Conservation (phyloP, 2,888 invertebrate genomes). For the Furcula furcula region DNA sequence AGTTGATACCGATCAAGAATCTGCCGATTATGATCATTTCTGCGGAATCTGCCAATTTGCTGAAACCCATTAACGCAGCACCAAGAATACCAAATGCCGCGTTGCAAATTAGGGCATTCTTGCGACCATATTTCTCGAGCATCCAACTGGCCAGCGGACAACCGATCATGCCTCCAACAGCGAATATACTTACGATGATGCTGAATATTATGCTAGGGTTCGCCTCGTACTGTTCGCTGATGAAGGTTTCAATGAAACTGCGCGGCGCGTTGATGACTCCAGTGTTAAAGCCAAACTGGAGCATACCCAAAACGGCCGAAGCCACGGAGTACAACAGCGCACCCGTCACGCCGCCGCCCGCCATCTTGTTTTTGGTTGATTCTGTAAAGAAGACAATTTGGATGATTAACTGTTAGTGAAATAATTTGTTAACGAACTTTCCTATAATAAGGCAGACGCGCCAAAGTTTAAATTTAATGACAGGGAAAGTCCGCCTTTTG, state of each 20-base stretch:
- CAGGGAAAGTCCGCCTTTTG: too few relatives aligned
- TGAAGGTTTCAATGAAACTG: constrained; percentile 83
- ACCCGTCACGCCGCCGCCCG: constrained; percentile 80
- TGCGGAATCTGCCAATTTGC: constrained; percentile 83
- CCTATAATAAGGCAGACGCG: too few relatives aligned
- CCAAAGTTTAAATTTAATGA: too few relatives aligned
- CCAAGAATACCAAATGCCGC: constrained; percentile 84
- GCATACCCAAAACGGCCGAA: constrained; percentile 86
- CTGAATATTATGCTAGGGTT: constrained; percentile 80
- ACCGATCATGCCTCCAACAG: constrained; percentile 90
- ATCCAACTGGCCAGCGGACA: constrained; percentile 88
- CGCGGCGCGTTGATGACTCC: constrained; percentile 87
- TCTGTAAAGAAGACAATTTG: constrained; percentile 45
- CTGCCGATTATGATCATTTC: constrained; percentile 88
- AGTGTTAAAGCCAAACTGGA: constrained; percentile 87
- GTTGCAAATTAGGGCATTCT: constrained; percentile 84
- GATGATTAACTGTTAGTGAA: too few relatives aligned
- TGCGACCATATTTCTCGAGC: constrained; percentile 86
- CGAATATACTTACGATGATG: constrained; percentile 88
- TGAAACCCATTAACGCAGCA: constrained; percentile 85
- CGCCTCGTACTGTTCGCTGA: constrained; percentile 78
- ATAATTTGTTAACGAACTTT: too few relatives aligned
- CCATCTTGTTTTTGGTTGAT: constrained; percentile 48
- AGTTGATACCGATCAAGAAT: constrained; percentile 88
- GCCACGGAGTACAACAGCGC: constrained; percentile 84